Conservation (phyloP, 2,113 vertebrate species). For the Pampusana beccarii region DNA sequence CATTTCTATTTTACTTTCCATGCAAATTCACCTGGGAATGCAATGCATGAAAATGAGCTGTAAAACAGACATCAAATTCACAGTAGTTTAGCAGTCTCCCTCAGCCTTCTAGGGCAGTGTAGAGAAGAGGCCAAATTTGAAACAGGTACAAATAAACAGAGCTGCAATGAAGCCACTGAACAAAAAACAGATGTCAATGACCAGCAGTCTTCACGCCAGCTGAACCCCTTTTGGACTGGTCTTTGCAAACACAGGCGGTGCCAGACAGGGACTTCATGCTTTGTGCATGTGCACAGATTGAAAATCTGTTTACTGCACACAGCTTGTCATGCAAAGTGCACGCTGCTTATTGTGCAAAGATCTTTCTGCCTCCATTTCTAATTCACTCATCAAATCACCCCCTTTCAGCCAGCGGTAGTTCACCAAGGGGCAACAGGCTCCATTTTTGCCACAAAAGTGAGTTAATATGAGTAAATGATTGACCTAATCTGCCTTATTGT, state of each 20-base stretch:
- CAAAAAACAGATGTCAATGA: background rate
- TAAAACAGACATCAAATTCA: background rate
- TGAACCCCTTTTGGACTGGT: background rate
- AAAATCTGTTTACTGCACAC: background rate
- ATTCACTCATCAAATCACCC: background rate
- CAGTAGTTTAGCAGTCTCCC: background rate
- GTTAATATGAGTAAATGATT: constrained; percentile 18
- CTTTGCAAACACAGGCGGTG: constrained; percentile 23
- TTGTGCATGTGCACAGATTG: background rate
- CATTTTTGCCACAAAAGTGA: background rate
- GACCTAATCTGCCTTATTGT: background rate
- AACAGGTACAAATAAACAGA: background rate
- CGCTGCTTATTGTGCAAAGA: background rate
- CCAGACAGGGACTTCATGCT: background rate
- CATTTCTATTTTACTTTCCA: background rate
- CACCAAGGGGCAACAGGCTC: background rate
- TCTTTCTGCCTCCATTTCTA: background rate
- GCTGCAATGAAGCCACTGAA: background rate
- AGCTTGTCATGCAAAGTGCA: background rate
- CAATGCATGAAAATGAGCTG: background rate
- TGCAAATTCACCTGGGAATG: background rate
- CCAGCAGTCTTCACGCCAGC: background rate
- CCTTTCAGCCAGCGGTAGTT: background rate
- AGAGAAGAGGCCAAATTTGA: background rate
- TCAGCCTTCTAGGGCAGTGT: background rate